Conservation (phyloP, 2,888 invertebrate species). For the Ochropleura plecta region DNA sequence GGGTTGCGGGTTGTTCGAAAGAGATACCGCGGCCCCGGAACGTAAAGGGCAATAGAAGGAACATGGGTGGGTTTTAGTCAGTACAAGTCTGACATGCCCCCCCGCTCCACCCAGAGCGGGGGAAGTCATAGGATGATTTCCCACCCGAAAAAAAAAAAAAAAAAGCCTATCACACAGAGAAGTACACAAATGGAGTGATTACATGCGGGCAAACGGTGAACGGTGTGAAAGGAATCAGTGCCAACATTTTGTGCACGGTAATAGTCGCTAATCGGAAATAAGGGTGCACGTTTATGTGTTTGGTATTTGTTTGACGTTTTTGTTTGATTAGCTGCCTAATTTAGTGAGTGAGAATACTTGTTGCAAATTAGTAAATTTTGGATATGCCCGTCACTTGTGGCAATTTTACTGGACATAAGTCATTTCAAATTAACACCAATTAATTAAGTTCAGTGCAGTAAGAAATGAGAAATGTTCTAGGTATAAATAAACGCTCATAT, state of each 20-base stretch:
- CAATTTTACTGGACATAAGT: background rate
- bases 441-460: background rate
- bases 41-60: too few relatives aligned
- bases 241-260: slow-evolving; percentile 14
- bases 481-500: background rate
- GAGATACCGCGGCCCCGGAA: too few relatives aligned
- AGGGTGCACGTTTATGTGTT: background rate
- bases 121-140: too few relatives aligned
- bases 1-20: too few relatives aligned
- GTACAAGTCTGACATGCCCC: too few relatives aligned
- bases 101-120: too few relatives aligned
- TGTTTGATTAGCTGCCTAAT: background rate
- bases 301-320: background rate
- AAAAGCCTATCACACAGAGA: slow-evolving; percentile 40
- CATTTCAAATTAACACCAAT: background rate
- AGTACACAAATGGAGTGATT: slow-evolving; percentile 46
- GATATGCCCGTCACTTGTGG: background rate
- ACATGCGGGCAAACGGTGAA: slow-evolving; percentile 37
- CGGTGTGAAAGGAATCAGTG: background rate
- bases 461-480: background rate
- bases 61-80: too few relatives aligned
- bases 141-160: too few relatives aligned
- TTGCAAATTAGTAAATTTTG: background rate
- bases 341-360: background rate
- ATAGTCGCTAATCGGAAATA: background rate